Evolutionary conservation across 2,888 invertebrate genomes (phyloP), one percentile per base, ranked within the genome.

Genomic region (Agriopis marginaria): DNA sequence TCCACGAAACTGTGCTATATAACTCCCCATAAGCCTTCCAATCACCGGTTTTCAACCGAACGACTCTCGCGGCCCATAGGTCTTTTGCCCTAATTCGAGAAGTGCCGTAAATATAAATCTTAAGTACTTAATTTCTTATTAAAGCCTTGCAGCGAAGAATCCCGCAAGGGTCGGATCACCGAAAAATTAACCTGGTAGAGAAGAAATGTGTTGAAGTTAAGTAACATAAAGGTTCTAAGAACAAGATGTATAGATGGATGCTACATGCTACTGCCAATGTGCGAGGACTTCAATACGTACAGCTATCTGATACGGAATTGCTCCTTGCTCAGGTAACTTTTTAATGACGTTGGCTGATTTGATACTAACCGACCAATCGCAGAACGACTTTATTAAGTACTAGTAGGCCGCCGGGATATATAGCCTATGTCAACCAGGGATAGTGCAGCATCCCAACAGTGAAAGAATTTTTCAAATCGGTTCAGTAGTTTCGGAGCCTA

Each of bases 61-160:
- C 63, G 65, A 63, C 67, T 53, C 66, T 63, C 55, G 40, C 63
- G 58, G 64, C 65, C 66, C 67, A 71, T 74, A 66, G 63, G 60
- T 72, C 68, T 53, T 66, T 54, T 70, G 49, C 63, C 49, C 68
- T 76, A 72, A 73, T 70, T 66, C 70, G 74, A 51, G 60, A 71
- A 75, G 63, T 73, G 32, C 64, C 59, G 73, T 82, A 78, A 80
- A 77, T 80, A 80, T 81, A 79, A 79, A 81, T 79, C 75, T 76
- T 60, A 69, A 77, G 75, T 71, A 77, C 72, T 73, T 74, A 49
- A 66, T 49, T 66, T 58, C 54, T 70, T 49, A 70, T 63, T 53
- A 54, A 70, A 63, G 66, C 63, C 68, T 56, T 75, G 72, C 73
- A 58, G 65, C 39, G 50, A 64, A 61, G 50, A 50, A 62, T 53